Evolutionary conservation across 2,797 vertebrate species (phyloP).

Genomic region (Phoeniculus purpureus): DNA sequence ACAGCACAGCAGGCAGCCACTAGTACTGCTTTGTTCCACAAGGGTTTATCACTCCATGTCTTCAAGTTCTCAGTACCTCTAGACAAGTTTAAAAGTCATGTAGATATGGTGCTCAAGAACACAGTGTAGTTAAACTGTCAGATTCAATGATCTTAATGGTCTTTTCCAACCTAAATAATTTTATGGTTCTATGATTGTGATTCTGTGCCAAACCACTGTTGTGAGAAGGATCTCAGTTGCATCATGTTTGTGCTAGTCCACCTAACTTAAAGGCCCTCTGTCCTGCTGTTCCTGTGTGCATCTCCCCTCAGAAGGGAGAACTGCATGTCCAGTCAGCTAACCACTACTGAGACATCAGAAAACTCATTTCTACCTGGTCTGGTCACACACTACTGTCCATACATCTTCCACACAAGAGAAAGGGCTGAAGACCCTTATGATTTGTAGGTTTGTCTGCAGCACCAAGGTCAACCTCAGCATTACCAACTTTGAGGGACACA

Average conservation of each 20-base stretch:
- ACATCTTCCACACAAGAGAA: background rate
- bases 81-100: too few relatives aligned
- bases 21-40: background rate
- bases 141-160: too few relatives aligned
- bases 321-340: background rate
- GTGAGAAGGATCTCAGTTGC: too few relatives aligned
- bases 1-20: background rate
- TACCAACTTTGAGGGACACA: background rate
- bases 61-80: too few relatives aligned
- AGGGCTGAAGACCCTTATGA: background rate
- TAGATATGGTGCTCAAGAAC: too few relatives aligned
- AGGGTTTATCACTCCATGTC: too few relatives aligned
- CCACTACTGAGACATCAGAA: background rate
- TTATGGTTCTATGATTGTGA: background rate
- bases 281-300: background rate
- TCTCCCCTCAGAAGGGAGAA: background rate
- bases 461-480: background rate
- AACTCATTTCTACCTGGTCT: background rate
- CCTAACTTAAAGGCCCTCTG: background rate
- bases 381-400: background rate
- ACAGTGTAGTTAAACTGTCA: too few relatives aligned
- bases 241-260: too few relatives aligned
- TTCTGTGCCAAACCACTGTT: rapidly evolving
- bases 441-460: background rate
- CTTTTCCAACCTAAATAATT: too few relatives aligned